Evolutionary conservation across 2,888 invertebrate genomes (phyloP).

Genomic region (Volucella inflata): DNA sequence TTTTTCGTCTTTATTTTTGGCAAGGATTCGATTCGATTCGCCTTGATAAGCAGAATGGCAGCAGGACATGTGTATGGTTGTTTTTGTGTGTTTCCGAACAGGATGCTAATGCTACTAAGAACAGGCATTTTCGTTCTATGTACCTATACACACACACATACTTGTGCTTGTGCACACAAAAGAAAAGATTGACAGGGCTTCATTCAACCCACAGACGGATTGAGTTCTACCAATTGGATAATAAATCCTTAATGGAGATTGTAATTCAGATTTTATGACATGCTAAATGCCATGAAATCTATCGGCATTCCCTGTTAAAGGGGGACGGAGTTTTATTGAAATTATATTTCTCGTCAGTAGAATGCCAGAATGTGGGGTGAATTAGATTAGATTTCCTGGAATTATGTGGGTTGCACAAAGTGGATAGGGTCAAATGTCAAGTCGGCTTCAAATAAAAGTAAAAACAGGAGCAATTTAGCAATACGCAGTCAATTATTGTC

Average conservation of each 20-base stretch:
- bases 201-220: conserved; percentile 14
- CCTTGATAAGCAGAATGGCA: conserved; percentile 57
- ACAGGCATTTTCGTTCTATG: not conserved
- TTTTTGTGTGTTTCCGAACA: conserved; percentile 14
- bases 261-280: conserved; percentile 71
- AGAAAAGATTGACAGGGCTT: not conserved
- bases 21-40: conserved; percentile 48
- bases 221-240: conserved; percentile 43
- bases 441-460: not conserved
- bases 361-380: not conserved
- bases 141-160: not conserved
- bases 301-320: conserved; percentile 20
- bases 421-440: conserved; percentile 36
- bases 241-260: conserved; percentile 71
- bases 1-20: conserved; percentile 32
- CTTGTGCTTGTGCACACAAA: not conserved
- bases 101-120: conserved; percentile 27
- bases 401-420: conserved; percentile 29
- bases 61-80: conserved; percentile 25
- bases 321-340: conserved; percentile 34
- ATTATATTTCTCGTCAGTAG: conserved; percentile 38
- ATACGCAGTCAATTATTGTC: conserved; percentile 23
- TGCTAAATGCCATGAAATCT: conserved; percentile 70
- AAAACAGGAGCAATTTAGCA: conserved; percentile 20
- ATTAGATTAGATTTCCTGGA: conserved; percentile 12